These are phyloP conservation scores for Ammodytes marinus DNA, from an alignment of 2,113 vertebrate genomes.

Conservation along the genomic window DNA sequence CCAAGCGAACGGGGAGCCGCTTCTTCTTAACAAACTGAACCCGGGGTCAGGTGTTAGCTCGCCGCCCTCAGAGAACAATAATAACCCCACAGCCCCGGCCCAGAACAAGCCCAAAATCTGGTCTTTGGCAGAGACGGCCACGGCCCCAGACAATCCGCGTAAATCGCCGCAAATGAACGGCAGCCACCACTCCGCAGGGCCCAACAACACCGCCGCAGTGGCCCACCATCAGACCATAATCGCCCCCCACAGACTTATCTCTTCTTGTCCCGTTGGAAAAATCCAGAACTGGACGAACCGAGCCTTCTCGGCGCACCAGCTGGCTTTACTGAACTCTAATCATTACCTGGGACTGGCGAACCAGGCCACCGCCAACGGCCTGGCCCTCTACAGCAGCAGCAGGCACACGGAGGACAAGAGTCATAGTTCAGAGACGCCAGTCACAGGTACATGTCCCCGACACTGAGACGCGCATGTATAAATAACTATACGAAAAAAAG, in stretches of 20 bases:
- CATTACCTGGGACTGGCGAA: conserved; percentile 93
- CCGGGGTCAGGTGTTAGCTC: conserved; percentile 82
- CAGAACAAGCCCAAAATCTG: conserved; percentile 96
- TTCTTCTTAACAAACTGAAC: conserved; percentile 80
- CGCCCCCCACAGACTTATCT: conserved; percentile 92
- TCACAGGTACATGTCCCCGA: conserved; percentile 91
- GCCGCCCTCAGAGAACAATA: conserved; percentile 87
- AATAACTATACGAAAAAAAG: conserved; percentile 28
- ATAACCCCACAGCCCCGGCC: conserved; percentile 76
- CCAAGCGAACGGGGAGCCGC: conserved; percentile 78
- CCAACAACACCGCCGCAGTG: conserved; percentile 10
- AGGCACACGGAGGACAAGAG: conserved; percentile 88
- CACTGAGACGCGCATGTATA: conserved; percentile 81
- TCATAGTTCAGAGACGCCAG: conserved; percentile 88
- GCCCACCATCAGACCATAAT: conserved; percentile 79
- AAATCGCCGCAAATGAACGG: conserved; percentile 88
- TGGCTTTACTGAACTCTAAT: conserved; percentile 94
- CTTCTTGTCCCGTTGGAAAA: conserved; percentile 94
- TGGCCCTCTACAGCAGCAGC: conserved; percentile 90
- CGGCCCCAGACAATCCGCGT: conserved; percentile 96
- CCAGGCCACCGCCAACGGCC: conserved; percentile 84
- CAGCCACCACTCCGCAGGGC: conserved; percentile 78
- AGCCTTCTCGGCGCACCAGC: conserved; percentile 91
- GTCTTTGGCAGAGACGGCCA: conserved; percentile 97
- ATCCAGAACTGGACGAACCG: conserved; percentile 94